phyloP scores from a whole-genome alignment of 2,797 vertebrate species.

The Squalus acanthias region DNA sequence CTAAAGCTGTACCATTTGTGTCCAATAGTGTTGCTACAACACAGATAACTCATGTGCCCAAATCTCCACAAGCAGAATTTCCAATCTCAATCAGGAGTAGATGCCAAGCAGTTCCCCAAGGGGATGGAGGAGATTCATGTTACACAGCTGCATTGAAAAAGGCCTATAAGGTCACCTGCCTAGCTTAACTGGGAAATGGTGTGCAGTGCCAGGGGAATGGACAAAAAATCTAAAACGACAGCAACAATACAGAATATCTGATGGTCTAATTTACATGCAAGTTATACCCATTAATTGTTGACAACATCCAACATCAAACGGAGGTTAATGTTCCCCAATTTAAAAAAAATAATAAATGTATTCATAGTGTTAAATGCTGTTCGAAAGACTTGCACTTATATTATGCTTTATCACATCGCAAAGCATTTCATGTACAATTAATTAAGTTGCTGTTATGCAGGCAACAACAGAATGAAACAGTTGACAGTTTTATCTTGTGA shows the following conservation, averaged over 20 bases:
- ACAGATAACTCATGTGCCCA: too few species aligned
- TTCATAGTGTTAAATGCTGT: neutral
- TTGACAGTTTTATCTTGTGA: neutral
- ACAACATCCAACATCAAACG: neutral
- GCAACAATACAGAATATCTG: neutral
- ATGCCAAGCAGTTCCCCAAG: too few species aligned
- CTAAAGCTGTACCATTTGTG: too few species aligned
- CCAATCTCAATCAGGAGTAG: too few species aligned
- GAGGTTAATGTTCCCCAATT: neutral
- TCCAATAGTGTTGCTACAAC: too few species aligned
- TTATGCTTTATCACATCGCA: neutral
- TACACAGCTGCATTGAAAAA: too few species aligned
- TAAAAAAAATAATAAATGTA: neutral
- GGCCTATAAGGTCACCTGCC: too few species aligned
- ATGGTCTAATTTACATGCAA: neutral
- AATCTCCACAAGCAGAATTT: too few species aligned
- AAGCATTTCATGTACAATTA: neutral
- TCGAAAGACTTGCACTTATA: neutral
- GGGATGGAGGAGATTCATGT: too few species aligned
- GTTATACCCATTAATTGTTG: neutral
- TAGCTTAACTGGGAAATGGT: too few species aligned
- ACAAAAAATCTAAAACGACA: too few species aligned
- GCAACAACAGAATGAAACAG: neutral
- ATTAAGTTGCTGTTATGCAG: neutral
- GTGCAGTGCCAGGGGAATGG: too few species aligned